Conservation (phyloP, 2,888 invertebrate genomes). For the Platypus cylindrus region DNA sequence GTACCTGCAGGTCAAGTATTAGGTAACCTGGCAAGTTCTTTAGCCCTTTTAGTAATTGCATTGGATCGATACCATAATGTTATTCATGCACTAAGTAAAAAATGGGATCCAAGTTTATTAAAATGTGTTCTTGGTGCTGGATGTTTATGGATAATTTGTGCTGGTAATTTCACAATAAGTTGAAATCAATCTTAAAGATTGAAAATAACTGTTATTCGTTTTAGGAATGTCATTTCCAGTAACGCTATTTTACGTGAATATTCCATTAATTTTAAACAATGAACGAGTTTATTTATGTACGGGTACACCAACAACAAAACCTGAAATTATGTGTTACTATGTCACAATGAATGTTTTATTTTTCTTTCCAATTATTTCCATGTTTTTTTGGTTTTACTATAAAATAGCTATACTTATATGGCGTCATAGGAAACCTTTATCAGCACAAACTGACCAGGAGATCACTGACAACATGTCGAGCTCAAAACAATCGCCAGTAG, state of each 20-base stretch:
- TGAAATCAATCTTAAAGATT: neutral
- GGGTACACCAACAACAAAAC: constrained; percentile 17
- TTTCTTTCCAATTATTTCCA: constrained; percentile 37
- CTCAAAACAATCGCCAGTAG: constrained; percentile 15
- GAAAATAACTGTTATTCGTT: too few relatives aligned
- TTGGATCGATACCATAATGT: constrained; percentile 43
- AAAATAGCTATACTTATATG: constrained; percentile 40
- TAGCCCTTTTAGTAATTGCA: constrained; percentile 42
- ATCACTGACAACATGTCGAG: constrained; percentile 21
- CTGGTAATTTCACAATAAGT: constrained; percentile 21
- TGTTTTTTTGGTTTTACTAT: constrained; percentile 40
- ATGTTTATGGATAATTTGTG: constrained; percentile 33
- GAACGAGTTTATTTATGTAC: constrained; percentile 20
- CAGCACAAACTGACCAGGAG: constrained; percentile 15
- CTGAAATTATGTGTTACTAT: constrained; percentile 23
- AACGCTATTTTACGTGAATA: constrained; percentile 29
- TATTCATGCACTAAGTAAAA: constrained; percentile 31
- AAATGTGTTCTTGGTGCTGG: constrained; percentile 29
- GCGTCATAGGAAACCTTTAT: constrained; percentile 34
- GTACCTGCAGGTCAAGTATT: constrained; percentile 40
- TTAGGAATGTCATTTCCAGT: constrained; percentile 35
- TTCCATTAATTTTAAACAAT: constrained; percentile 21
- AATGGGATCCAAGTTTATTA: constrained; percentile 36
- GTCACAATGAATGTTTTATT: constrained; percentile 29
- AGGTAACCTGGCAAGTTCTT: constrained; percentile 40